Evolutionary conservation across 1,140 invertebrate species (phyloP), one percentile per base, ranked within the genome.

Genomic region (Diuraphis noxia): DNA sequence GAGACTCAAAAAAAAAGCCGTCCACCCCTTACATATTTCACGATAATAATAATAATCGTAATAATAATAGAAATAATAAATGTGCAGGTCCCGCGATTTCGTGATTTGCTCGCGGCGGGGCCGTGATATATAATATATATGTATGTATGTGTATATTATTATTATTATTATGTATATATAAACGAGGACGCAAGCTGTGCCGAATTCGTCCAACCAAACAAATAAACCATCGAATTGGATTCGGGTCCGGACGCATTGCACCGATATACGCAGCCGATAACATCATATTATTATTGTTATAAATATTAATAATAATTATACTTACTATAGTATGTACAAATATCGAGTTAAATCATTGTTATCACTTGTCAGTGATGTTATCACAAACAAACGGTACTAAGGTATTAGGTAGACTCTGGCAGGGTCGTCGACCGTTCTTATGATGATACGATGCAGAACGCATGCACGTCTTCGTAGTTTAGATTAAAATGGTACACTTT

Each of bases 1-100:
- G 86, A 88, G 86, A 86, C 52, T 7, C 30, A 63, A 88, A 88
- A 86, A 85, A 25, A 40, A 41, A 79, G 41, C 72, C n/a, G 40
- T 90, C 40, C 89, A 81, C 89, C 89, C 89, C 89, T 82, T 91
- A 91, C 77, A 81, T 91, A 82, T 79, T 91, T 82, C 89, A 30
- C 89, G 89, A 91, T 91, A 79, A 85, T 86, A 88, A 88, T 88
- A 56, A 36, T 79, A 79, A 79, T 79, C 34, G 34, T 36, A 79
- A 79, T 79, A 79, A 85, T 85, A 85, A 89, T 89, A 77, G 89
- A 49, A 91, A 91, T 91, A 91, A 91, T 82, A 91, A 91, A 91
- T 49, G 89, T 81, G 89, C 89, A 82, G 89, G 89, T 91, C 89
- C 89, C 72, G 89, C 72, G 43, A 91, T 38, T 30, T 36, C 43